Conservation (phyloP, 2,888 invertebrate genomes). For the Deilephila porcellus region DNA sequence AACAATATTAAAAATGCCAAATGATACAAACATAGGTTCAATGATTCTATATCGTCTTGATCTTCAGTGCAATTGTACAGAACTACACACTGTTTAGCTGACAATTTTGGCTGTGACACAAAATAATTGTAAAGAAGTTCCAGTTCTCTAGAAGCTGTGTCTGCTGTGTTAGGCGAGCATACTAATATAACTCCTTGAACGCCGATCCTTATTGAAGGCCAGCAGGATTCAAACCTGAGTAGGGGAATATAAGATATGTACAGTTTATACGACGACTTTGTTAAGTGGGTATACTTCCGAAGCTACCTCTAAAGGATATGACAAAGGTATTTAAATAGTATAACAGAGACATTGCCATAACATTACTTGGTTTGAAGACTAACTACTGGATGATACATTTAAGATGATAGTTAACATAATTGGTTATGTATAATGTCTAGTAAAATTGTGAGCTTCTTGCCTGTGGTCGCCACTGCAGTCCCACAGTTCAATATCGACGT, state of each 20-base stretch:
- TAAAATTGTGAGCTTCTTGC: constrained; percentile 66
- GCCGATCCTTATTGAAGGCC: constrained; percentile 89
- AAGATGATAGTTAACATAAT: neutral
- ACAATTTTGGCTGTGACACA: constrained; percentile 87
- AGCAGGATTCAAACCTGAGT: constrained; percentile 89
- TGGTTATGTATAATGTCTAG: constrained; percentile 36
- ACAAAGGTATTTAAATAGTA: too few relatives aligned
- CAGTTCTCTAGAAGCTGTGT: constrained; percentile 83
- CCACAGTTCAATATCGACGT: constrained; percentile 91
- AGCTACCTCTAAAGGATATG: too few relatives aligned
- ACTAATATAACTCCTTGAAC: constrained; percentile 89
- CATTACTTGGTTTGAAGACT: too few relatives aligned
- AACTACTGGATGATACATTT: neutral
- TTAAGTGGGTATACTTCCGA: neutral
- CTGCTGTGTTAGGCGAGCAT: constrained; percentile 81
- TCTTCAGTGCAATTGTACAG: constrained; percentile 84
- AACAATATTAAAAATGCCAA: neutral
- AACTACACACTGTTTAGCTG: constrained; percentile 87
- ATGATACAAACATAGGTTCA: constrained; percentile 81
- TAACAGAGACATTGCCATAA: too few relatives aligned
- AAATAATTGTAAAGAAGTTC: constrained; percentile 88
- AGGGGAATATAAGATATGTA: neutral
- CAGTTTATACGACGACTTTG: neutral
- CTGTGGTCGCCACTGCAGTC: constrained; percentile 91
- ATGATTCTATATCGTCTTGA: constrained; percentile 71